These are phyloP conservation scores for Papilio helenus DNA, from an alignment of 1,140 invertebrate genomes.

Conservation along the genomic window DNA sequence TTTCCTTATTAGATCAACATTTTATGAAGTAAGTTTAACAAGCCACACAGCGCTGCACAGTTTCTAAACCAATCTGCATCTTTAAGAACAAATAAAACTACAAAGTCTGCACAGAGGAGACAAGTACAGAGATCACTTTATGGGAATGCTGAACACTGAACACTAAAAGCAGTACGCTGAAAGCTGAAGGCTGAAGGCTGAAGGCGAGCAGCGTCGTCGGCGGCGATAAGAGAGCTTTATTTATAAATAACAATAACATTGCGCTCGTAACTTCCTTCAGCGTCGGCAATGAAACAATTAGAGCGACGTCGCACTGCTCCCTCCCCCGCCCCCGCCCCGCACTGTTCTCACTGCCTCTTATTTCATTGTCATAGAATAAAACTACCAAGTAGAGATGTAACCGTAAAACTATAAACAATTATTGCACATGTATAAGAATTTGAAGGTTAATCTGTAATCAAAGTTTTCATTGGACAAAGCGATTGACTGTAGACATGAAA, in stretches of 20 bases:
- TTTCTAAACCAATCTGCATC: background rate
- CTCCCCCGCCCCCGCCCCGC: constrained; percentile 1
- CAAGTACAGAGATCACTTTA: background rate
- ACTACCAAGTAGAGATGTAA: constrained; percentile 17
- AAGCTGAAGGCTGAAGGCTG: background rate
- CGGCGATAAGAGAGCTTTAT: constrained; percentile 33
- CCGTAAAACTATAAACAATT: too few species aligned
- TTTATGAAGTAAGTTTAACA: too few species aligned
- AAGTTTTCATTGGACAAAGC: too few species aligned
- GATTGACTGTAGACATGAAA: too few species aligned
- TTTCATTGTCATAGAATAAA: constrained; percentile 27
- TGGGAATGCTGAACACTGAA: background rate
- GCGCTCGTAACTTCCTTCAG: constrained; percentile 42
- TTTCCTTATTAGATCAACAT: too few species aligned
- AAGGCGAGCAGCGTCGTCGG: background rate
- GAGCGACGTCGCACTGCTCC: constrained; percentile 45
- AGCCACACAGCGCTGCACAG: too few species aligned
- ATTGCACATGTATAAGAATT: too few species aligned
- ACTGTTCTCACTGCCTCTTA: constrained; percentile 18
- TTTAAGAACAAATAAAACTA: background rate
- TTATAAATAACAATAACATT: constrained; percentile 33
- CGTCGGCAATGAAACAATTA: constrained; percentile 64
- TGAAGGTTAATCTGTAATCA: too few species aligned
- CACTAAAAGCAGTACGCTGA: background rate
- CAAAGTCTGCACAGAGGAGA: constrained; percentile 26